Conservation (phyloP, 2,113 vertebrate species). For the Vulpes lagopus region DNA sequence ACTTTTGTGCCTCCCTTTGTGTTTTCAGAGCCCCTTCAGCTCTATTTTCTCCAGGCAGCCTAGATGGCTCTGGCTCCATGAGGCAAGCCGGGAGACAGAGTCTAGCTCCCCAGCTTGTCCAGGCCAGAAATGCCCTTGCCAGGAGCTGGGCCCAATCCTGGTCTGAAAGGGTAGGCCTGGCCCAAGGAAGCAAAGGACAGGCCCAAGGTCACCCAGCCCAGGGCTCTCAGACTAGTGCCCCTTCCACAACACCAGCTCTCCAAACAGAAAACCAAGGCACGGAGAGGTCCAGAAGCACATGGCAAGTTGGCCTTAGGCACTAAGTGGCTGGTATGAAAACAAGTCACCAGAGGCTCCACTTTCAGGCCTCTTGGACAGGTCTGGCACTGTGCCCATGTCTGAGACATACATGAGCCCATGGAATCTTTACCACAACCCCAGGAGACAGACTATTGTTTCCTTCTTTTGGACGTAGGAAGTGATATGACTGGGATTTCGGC, state of each 20-base stretch:
- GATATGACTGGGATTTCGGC: neutral
- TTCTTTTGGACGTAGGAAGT: neutral
- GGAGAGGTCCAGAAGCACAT: neutral
- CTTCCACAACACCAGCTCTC: neutral
- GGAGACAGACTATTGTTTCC: neutral
- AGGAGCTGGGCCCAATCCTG: neutral
- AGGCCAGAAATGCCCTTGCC: neutral
- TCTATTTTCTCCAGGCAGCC: neutral
- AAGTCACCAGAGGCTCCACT: neutral
- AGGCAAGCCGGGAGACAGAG: neutral
- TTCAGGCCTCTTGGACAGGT: rapidly evolving
- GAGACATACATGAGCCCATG: neutral
- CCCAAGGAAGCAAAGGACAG: slow-evolving; percentile 6
- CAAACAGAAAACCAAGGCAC: neutral
- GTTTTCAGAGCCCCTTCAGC: neutral
- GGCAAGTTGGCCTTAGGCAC: neutral
- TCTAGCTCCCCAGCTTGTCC: neutral
- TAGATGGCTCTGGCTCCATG: rapidly evolving
- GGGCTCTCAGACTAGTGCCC: neutral
- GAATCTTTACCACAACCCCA: neutral
- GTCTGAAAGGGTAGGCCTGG: neutral
- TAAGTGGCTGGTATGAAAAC: neutral
- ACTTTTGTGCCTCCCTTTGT: slow-evolving; percentile 15
- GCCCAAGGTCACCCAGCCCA: slow-evolving; percentile 44
- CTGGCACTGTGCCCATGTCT: neutral